A percentile compares a stretch with the other conserved stretches of the same genome.
phyloP scores from a whole-genome alignment of 2,113 vertebrate genomes.

The Carollia perspicillata region DNA sequence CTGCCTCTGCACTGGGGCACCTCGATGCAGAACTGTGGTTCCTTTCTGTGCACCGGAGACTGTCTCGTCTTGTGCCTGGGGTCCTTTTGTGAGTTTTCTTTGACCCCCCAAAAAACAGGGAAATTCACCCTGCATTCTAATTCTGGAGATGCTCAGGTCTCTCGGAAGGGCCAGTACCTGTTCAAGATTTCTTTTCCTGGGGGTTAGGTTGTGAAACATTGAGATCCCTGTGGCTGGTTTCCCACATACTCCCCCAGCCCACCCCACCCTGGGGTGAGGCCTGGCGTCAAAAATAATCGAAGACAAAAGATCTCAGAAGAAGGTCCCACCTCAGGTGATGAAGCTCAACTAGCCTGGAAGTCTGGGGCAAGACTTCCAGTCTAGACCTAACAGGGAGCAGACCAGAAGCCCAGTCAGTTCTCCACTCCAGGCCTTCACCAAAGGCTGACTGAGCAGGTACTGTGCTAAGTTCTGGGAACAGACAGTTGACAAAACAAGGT shows the following conservation, averaged over 20 bases:
- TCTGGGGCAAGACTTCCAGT: background rate
- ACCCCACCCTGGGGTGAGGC: no score
- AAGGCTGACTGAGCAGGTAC: background rate
- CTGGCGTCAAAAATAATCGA: background rate
- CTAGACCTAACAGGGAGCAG: background rate
- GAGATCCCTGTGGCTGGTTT: no score
- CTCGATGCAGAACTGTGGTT: background rate
- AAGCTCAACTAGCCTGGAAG: background rate
- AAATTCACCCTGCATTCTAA: background rate
- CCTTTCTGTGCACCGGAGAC: background rate
- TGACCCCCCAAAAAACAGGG: background rate
- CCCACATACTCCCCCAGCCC: no score
- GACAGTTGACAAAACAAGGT: background rate
- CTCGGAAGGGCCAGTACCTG: background rate
- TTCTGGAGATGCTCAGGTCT: background rate
- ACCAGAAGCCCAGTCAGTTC: background rate
- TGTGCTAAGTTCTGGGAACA: background rate
- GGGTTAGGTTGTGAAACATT: background rate
- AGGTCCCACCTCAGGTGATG: background rate
- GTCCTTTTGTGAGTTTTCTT: background rate
- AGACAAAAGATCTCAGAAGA: background rate
- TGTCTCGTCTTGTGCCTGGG: background rate
- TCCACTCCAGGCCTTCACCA: background rate
- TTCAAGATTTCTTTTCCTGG: background rate
- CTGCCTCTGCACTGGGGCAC: background rate